Evolutionary conservation across 1,140 invertebrate species (phyloP), one percentile per base, ranked within the genome.

Genomic region (Microplitis mediator): DNA sequence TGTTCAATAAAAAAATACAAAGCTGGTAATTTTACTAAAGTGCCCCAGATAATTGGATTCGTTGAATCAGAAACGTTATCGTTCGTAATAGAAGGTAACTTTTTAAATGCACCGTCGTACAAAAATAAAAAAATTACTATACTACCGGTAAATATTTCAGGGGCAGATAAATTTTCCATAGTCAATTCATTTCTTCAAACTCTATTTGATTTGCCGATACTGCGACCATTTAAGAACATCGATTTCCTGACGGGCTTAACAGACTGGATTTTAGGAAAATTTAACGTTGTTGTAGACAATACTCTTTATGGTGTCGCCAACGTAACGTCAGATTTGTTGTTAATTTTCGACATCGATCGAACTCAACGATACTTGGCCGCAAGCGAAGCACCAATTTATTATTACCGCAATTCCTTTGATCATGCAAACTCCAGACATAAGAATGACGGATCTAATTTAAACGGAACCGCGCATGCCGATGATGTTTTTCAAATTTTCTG

Each of bases 61-160:
- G 90, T 89, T 50, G 86, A 88, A 1, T 84, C 90, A 73, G 90
- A 91, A 75, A 86, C 88, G 3, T 86, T 90, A 67, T 80, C 89
- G 23, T 86, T 90, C 3, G 85, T 89, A 16, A 77, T 86, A 82
- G 83, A 89, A 90, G 23, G 39, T 45, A 45, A 45, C 2, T 6
- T 45, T 11, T 45, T 39, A 6, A 39, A 2, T 2, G 23, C 39
- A 39, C 0, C 0, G 11, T 8, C 4, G 2, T 5, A 9, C 39
- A 2, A 45, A 45, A 5, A 9, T n/a, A 6, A 45, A 3, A 8
- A 45, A 5, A 5, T 45, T 45, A 39, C 39, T 45, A 0, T 3
- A 45, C 11, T 2, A 45, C 3, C 0, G 23, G 2, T 6, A 45
- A 45, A 39, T 6, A 45, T 45, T 45, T 9, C 39, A 45, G 39